Evolutionary conservation across 1,140 invertebrate genomes (phyloP).

Genomic region (Drosophila ogumai): DNA sequence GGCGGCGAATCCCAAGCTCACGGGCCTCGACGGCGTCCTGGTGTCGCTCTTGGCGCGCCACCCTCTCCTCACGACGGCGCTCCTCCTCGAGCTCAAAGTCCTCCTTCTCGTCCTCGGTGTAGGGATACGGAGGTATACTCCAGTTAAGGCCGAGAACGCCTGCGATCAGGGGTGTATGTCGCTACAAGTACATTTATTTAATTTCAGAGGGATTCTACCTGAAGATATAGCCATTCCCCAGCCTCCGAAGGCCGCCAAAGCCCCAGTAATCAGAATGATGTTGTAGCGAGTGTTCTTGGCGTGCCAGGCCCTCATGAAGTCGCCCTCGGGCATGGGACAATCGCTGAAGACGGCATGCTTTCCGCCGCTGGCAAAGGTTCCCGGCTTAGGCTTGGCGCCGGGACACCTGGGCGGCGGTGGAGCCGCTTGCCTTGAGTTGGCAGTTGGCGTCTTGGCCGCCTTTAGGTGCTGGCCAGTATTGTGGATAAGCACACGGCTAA

Average conservation of each 20-base stretch:
- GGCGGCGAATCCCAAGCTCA: slow-evolving; percentile 58
- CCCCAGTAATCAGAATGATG: slow-evolving; percentile 44
- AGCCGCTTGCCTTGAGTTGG: neutral
- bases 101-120: slow-evolving; percentile 64
- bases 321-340: slow-evolving; percentile 59
- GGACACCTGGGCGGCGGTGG: slow-evolving; percentile 10
- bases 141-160: slow-evolving; percentile 4
- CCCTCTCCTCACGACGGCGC: slow-evolving; percentile 49
- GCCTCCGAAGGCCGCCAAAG: slow-evolving; percentile 33
- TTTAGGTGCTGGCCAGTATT: slow-evolving; percentile 21
- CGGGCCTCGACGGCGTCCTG: slow-evolving; percentile 48
- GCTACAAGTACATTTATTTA: neutral
- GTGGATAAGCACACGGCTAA: slow-evolving; percentile 20
- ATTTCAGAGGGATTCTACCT: slow-evolving; percentile 5
- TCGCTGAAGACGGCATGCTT: slow-evolving; percentile 59
- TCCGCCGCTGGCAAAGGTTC: slow-evolving; percentile 61
- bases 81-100: slow-evolving; percentile 57
- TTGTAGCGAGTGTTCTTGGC: slow-evolving; percentile 68
- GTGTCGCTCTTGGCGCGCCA: slow-evolving; percentile 46
- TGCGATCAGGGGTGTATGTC: neutral
- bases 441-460: slow-evolving; percentile 22
- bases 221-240: neutral
- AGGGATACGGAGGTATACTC: slow-evolving; percentile 60
- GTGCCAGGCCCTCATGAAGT: slow-evolving; percentile 49
- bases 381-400: slow-evolving; percentile 17